Conservation (phyloP, 2,113 vertebrate species). For the Pseudopipra pipra region DNA sequence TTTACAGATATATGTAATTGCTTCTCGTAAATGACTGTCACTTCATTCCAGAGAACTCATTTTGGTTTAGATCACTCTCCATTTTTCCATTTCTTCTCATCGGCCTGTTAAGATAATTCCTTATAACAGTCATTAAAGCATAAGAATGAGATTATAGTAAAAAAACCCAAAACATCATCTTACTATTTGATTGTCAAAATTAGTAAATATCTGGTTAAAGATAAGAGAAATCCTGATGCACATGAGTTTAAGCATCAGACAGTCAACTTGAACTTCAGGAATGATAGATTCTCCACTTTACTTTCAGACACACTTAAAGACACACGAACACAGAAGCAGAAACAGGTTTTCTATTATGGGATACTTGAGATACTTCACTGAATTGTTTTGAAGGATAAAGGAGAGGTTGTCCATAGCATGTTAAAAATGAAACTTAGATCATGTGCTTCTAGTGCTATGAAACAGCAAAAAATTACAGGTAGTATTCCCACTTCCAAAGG, state of each 20-base stretch:
- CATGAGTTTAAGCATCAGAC: background rate
- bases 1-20: background rate
- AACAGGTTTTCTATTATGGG: background rate
- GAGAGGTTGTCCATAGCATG: background rate
- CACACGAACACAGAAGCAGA: background rate
- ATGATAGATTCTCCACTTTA: background rate
- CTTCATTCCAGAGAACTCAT: background rate
- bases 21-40: background rate
- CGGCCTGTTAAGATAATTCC: background rate
- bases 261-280: background rate
- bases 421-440: background rate
- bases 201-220: background rate
- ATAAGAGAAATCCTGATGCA: background rate
- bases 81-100: background rate
- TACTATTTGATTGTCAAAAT: background rate
- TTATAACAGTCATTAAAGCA: background rate
- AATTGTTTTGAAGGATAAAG: background rate
- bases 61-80: background rate
- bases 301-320: background rate
- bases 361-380: background rate
- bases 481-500: background rate
- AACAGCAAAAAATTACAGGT: background rate
- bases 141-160: background rate
- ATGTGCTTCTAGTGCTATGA: background rate
- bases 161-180: background rate